phyloP scores from a whole-genome alignment of 1,140 invertebrate genomes.

The Brachionus koreanus region DNA sequence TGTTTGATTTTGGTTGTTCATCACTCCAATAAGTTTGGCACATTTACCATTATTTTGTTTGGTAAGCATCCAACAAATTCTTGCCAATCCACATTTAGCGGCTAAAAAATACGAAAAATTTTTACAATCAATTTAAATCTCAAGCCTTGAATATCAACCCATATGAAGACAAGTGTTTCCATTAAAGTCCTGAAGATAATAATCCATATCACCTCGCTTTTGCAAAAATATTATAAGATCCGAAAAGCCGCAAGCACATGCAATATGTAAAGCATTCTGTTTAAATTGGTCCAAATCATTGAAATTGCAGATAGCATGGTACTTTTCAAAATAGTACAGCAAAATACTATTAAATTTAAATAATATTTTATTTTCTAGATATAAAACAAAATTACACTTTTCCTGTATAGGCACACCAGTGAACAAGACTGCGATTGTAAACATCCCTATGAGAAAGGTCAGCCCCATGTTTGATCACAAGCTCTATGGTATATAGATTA shows the following conservation, averaged over 20 bases:
- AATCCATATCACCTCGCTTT: not conserved
- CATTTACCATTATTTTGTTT: slow-evolving; percentile 4
- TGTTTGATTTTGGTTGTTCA: slow-evolving; percentile 39
- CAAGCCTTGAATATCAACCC: not conserved
- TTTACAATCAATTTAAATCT: not conserved
- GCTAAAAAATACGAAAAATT: not conserved
- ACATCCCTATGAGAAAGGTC: slow-evolving; percentile 21
- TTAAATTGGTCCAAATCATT: slow-evolving; percentile 31
- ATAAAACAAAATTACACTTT: slow-evolving; percentile 15
- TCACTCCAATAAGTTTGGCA: not conserved
- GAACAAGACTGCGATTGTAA: slow-evolving; percentile 19
- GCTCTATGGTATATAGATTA: slow-evolving; percentile 31
- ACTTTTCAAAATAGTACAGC: slow-evolving; percentile 40
- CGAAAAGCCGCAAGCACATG: slow-evolving; percentile 26
- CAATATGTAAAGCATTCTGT: slow-evolving; percentile 37
- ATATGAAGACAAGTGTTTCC: slow-evolving; percentile 40
- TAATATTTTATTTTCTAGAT: not conserved
- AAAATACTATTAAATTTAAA: not conserved
- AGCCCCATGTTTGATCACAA: slow-evolving; percentile 25
- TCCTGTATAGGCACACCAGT: slow-evolving; percentile 38
- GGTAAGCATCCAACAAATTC: slow-evolving; percentile 25
- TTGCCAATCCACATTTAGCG: slow-evolving; percentile 12
- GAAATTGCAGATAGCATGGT: slow-evolving; percentile 20
- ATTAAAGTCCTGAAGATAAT: slow-evolving; percentile 16
- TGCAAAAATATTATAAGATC: slow-evolving; percentile 27